Conservation (phyloP, 2,113 vertebrate genomes). For the Choloepus hoffmanni region DNA sequence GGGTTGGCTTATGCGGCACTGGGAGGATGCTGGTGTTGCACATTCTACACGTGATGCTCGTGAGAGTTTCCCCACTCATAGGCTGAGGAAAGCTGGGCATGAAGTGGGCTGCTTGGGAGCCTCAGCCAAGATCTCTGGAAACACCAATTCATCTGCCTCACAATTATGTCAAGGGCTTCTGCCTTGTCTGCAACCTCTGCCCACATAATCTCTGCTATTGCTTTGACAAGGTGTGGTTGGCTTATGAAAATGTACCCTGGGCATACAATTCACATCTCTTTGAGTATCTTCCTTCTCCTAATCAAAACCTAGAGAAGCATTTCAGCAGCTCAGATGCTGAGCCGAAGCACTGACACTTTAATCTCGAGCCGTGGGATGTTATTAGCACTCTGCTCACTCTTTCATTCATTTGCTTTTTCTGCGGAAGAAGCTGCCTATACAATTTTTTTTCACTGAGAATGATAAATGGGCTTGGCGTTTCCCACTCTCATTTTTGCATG, state of each 20-base stretch:
- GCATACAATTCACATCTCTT: slow-evolving; percentile 15
- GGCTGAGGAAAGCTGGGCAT: background rate
- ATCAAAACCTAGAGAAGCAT: slow-evolving; percentile 63
- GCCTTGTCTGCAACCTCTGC: background rate
- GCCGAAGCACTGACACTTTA: slow-evolving; percentile 59
- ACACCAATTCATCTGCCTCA: background rate
- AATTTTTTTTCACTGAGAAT: slow-evolving; percentile 50
- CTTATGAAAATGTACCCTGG: slow-evolving; percentile 13
- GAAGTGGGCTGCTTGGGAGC: background rate
- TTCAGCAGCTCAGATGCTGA: slow-evolving; percentile 50
- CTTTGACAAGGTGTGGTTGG: background rate
- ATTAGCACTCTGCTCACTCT: slow-evolving; percentile 68
- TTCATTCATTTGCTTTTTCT: slow-evolving; percentile 72
- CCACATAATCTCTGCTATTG: background rate
- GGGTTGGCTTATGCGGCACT: rapidly evolving
- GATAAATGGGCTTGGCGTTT: slow-evolving; percentile 72
- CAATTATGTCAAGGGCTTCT: background rate
- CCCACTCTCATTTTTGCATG: slow-evolving; percentile 54
- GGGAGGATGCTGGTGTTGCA: background rate
- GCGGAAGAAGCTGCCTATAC: slow-evolving; percentile 27
- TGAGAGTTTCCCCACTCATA: background rate
- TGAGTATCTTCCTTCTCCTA: slow-evolving; percentile 54
- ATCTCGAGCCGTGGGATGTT: background rate
- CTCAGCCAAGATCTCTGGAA: background rate
- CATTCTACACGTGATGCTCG: background rate